Conservation (phyloP, 2,797 vertebrate species). For the Brachymystax lenok region DNA sequence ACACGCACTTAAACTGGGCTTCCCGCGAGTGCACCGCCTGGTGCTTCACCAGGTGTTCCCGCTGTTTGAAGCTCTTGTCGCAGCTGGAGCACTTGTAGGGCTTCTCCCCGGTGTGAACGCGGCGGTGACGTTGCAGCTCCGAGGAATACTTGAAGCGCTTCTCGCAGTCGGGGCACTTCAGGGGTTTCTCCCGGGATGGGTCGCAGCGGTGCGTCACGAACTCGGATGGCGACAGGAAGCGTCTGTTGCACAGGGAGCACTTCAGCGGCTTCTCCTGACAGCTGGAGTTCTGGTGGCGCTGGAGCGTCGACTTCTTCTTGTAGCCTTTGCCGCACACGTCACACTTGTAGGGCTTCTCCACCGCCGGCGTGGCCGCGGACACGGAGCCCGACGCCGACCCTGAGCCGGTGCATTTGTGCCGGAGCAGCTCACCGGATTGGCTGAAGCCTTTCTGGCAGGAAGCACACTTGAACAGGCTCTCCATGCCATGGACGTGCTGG, state of each 20-base stretch:
- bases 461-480: conserved; percentile 95
- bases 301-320: conserved; percentile 93
- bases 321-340: conserved; percentile 92
- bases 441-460: conserved; percentile 96
- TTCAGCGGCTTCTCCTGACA: conserved; percentile 93
- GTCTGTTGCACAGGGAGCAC: conserved; percentile 92
- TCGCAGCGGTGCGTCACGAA: conserved; percentile 97
- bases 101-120: conserved; percentile 95
- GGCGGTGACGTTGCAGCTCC: conserved; percentile 92
- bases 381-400: conserved; percentile 55
- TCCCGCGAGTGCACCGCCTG: conserved; percentile 93
- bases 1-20: conserved; percentile 96
- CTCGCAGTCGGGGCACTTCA: conserved; percentile 95
- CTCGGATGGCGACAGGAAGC: conserved; percentile 95
- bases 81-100: conserved; percentile 95
- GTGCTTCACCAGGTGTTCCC: conserved; percentile 96
- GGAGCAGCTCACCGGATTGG: conserved; percentile 90
- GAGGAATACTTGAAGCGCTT: conserved; percentile 97
- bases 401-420: conserved; percentile 86
- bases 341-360: conserved; percentile 92
- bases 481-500: conserved; percentile 93
- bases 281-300: conserved; percentile 93
- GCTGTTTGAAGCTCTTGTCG: conserved; percentile 97
- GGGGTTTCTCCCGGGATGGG: conserved; percentile 91
- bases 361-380: conserved; percentile 54